Evolutionary conservation across 2,113 vertebrate genomes (phyloP).

Genomic region (Poeciliopsis prolifica): DNA sequence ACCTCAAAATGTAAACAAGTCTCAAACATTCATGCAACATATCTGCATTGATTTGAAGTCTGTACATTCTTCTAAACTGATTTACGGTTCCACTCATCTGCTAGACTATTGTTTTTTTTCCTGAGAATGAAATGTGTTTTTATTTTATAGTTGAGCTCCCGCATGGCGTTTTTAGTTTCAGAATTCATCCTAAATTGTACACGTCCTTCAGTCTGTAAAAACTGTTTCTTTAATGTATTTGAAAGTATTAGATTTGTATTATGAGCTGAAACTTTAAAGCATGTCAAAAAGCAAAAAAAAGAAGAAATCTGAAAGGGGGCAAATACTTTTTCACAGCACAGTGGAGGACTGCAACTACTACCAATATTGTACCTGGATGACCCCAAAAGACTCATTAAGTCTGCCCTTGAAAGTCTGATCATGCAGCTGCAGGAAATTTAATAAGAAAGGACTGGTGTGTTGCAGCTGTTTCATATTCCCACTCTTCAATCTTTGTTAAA

Average conservation of each 20-base stretch:
- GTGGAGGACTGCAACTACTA: neutral
- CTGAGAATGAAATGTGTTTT: neutral
- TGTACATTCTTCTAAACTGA: neutral
- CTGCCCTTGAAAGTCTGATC: slow-evolving; percentile 16
- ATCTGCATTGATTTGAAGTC: neutral
- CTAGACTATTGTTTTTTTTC: neutral
- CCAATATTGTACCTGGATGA: neutral
- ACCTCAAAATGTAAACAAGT: too few species aligned
- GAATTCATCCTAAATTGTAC: neutral
- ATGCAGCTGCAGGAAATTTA: slow-evolving; percentile 19
- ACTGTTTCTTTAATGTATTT: neutral
- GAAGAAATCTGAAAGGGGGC: neutral
- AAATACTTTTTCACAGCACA: too few species aligned
- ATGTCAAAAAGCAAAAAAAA: neutral
- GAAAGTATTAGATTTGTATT: neutral
- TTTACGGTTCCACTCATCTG: neutral
- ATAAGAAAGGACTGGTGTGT: slow-evolving; percentile 19
- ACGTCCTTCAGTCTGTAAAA: neutral
- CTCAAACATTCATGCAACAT: neutral
- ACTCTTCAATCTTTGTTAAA: slow-evolving; percentile 4
- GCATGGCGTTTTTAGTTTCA: too few species aligned
- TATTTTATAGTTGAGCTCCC: too few species aligned
- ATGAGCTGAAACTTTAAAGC: neutral
- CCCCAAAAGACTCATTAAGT: neutral
- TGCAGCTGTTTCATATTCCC: slow-evolving; percentile 31